These are phyloP conservation scores for Orthosia incerta DNA, from an alignment of 2,888 invertebrate genomes.

Conservation along the genomic window DNA sequence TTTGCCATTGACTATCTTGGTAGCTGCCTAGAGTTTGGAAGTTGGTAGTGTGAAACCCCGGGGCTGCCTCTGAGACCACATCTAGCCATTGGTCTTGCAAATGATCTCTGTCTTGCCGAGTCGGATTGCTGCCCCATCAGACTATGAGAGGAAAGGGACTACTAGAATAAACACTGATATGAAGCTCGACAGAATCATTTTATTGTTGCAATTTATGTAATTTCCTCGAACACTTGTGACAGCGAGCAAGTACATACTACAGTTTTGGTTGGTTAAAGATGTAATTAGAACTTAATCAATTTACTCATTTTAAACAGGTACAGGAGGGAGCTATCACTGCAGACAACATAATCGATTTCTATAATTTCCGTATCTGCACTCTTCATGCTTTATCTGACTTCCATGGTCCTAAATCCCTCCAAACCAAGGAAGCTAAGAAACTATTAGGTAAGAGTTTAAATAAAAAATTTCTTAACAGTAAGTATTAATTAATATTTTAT, in stretches of 20 bases:
- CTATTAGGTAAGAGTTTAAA: slow-evolving; percentile 86
- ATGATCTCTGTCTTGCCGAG: too few species aligned
- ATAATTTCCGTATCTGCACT: slow-evolving; percentile 92
- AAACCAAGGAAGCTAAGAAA: slow-evolving; percentile 92
- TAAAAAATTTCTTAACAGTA: neutral
- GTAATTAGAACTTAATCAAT: neutral
- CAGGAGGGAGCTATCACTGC: slow-evolving; percentile 84
- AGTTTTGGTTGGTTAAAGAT: neutral
- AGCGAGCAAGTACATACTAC: neutral
- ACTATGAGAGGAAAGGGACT: too few species aligned
- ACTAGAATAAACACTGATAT: too few species aligned
- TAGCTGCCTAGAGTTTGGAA: too few species aligned
- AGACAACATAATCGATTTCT: slow-evolving; percentile 92
- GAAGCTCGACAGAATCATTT: neutral
- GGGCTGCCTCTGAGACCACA: too few species aligned
- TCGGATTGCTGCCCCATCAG: too few species aligned
- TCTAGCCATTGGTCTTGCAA: too few species aligned
- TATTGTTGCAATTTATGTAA: neutral
- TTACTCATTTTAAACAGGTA: slow-evolving; percentile 76
- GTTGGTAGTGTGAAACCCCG: too few species aligned
- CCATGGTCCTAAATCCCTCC: slow-evolving; percentile 92
- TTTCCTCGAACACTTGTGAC: neutral
- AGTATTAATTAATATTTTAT: too few species aligned
- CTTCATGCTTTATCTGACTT: slow-evolving; percentile 92
- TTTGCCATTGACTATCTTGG: too few species aligned